Percentiles rank a stretch among this genome's conserved stretches.
These are phyloP conservation scores for Bradypodion pumilum DNA, from an alignment of 2,797 vertebrate species.

Conservation along the genomic window DNA sequence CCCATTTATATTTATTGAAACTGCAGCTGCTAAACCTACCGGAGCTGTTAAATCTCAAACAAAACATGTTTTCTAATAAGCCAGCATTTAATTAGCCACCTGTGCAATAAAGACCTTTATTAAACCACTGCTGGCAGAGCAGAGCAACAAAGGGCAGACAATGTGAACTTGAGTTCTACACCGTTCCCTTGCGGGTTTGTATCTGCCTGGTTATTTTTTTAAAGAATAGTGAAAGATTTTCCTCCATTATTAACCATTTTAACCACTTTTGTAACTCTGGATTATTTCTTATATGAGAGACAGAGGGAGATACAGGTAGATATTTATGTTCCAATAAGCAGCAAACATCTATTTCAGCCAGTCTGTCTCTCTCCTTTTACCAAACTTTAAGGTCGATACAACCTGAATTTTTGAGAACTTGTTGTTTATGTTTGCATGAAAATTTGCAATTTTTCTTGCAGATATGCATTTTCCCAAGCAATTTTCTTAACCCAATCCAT, in stretches of 20 bases:
- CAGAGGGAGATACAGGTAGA: too few relatives aligned
- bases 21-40: constrained; percentile 22
- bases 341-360: too few relatives aligned
- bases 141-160: not conserved
- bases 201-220: too few relatives aligned
- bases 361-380: too few relatives aligned
- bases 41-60: constrained; percentile 35
- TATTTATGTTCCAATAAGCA: too few relatives aligned
- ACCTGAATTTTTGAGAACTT: too few relatives aligned
- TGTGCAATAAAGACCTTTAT: constrained; percentile 33
- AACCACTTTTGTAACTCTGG: not conserved
- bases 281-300: too few relatives aligned
- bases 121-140: constrained; percentile 7
- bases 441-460: too few relatives aligned
- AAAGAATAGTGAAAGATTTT: not conserved
- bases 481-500: too few relatives aligned
- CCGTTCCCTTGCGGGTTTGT: not conserved
- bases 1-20: constrained; percentile 26
- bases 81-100: constrained; percentile 40
- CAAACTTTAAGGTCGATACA: too few relatives aligned
- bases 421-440: too few relatives aligned
- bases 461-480: too few relatives aligned
- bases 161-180: not conserved
- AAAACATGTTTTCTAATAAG: constrained; percentile 45
- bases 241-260: not conserved